Percentiles rank a stretch among this genome's conserved stretches.
Evolutionary conservation across 2,797 vertebrate genomes (phyloP).

Genomic region (Podarcis lilfordi): DNA sequence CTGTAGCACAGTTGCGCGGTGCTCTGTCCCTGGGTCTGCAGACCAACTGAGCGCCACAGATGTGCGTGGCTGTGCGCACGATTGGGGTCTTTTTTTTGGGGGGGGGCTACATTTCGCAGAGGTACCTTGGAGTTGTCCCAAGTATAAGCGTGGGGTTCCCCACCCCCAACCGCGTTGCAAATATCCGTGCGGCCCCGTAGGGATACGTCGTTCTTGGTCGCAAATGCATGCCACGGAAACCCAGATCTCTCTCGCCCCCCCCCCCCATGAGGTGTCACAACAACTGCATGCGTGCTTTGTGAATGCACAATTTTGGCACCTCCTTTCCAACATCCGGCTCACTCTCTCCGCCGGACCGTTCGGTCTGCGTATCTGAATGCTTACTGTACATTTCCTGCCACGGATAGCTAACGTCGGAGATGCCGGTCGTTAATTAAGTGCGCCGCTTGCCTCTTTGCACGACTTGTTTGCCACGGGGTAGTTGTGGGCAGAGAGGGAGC

Average conservation of each 20-base stretch:
- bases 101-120: not conserved
- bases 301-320: slow-evolving; percentile 17
- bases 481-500: not conserved
- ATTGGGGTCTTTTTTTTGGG: not conserved
- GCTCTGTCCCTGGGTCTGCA: not conserved
- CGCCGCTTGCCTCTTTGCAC: not conserved
- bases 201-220: not conserved
- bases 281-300: slow-evolving; percentile 7
- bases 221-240: not conserved
- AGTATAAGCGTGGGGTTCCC: not conserved
- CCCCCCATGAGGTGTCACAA: not conserved
- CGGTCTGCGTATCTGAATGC: not conserved
- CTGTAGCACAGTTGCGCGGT: not conserved
- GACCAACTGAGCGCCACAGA: not conserved
- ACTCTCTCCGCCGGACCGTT: not conserved
- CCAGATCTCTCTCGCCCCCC: not conserved
- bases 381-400: not conserved
- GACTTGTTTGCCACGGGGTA: not conserved
- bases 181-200: not conserved
- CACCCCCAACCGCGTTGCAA: not conserved
- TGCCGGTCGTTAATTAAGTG: not conserved
- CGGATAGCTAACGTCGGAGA: not conserved
- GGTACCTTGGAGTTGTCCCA: not conserved
- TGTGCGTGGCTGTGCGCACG: not conserved
- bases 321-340: not conserved